Evolutionary conservation across 2,888 invertebrate species (phyloP), one percentile per base, ranked within the genome.

Genomic region (Callinectes sapidus): DNA sequence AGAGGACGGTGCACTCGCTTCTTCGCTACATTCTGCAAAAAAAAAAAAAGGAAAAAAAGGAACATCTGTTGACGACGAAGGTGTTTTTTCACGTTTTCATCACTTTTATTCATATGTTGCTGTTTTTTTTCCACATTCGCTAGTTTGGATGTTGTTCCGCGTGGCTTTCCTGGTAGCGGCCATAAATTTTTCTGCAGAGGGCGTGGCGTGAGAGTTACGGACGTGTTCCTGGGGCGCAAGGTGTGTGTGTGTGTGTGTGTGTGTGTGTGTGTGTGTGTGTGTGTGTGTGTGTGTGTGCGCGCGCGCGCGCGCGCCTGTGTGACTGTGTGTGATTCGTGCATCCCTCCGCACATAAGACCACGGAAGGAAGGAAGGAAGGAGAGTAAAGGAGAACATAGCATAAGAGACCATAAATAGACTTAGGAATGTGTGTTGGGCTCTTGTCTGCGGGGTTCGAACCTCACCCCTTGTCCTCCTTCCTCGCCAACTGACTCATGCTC

Each of bases 281-380:
- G 89, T 89, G 89, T 89, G 55, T 54, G 55, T 54, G 61, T 89
- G 89, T 89, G 61, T 89, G 55, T 89, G 55, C 48, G 89, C 48
- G 55, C 48, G 89, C 54, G 32, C 39, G 88, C 1, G 1, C 39
- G 88, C 39, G 88, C 13, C 6, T 66, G 66, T 66, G 66, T 66
- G 66, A 2, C n/a, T 66, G 8, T 66, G 66, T 71, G 66, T 89
- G 89, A 54, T 1, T 88, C 55, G n/a, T 18, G 54, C 42, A 28
- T 23, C 6, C 48, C 48, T 87, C 28, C 5, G 71, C 71, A 71
- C 71, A 28, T 23, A 71, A n/a, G n/a, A 71, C 71, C 71, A 8
- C 28, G 39, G 39, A 39, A 39, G 39, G 39, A 39, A 39, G 71
- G 71, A 71, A 28, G 71, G 71, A 71, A 28, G n/a, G 71, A 71